These are phyloP conservation scores for Aeoliscus strigatus DNA, from an alignment of 2,797 vertebrate genomes.

Conservation along the genomic window DNA sequence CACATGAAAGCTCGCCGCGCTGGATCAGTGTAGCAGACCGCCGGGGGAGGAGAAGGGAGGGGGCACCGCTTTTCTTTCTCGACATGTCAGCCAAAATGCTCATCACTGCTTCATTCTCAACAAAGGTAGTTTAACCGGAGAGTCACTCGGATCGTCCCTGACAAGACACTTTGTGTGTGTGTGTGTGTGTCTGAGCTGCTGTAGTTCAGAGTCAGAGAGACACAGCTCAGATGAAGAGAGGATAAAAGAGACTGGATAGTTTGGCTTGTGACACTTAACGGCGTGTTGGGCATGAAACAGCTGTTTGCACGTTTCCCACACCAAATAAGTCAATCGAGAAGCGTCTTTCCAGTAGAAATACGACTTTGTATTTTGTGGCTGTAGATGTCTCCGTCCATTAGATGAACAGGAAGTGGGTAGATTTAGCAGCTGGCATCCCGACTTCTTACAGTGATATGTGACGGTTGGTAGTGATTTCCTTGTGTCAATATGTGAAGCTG, in stretches of 20 bases:
- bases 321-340: constrained; percentile 72
- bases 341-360: constrained; percentile 58
- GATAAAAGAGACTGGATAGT: constrained; percentile 38
- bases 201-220: constrained; percentile 33
- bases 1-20: too few species aligned
- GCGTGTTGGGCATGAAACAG: constrained; percentile 55
- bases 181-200: constrained; percentile 44
- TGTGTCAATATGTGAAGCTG: too few species aligned
- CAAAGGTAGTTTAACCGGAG: constrained; percentile 45
- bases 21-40: too few species aligned
- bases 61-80: too few species aligned
- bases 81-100: too few species aligned
- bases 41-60: too few species aligned
- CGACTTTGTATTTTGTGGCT: too few species aligned
- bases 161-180: constrained; percentile 42
- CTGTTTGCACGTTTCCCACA: constrained; percentile 58
- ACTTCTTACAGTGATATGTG: too few species aligned
- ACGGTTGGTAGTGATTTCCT: too few species aligned
- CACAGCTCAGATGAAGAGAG: constrained; percentile 33
- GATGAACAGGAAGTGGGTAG: too few species aligned
- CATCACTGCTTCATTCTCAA: constrained; percentile 32
- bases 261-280: constrained; percentile 52
- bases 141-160: constrained; percentile 40
- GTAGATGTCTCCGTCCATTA: too few species aligned
- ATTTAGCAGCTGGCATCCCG: too few species aligned